Percentiles rank a stretch among this genome's conserved stretches.
Evolutionary conservation across 92 coral and sea anemone species (phyloP).

Genomic region (Porites rus): DNA sequence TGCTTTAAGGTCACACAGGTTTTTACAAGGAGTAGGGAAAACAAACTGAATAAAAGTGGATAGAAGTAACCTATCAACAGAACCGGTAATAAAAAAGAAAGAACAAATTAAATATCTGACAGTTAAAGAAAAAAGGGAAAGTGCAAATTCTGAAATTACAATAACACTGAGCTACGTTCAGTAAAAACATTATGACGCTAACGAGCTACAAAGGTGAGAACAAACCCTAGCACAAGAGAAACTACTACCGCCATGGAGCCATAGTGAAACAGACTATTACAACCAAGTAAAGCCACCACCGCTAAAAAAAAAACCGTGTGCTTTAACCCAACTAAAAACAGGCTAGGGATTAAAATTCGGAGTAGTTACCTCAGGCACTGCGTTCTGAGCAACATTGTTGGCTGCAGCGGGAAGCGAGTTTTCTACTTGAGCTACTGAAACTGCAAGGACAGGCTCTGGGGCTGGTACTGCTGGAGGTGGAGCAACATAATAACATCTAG

Average conservation of each 20-base stretch:
- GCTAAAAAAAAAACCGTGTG: too few species aligned
- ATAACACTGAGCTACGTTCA: too few species aligned
- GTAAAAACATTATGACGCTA: neutral
- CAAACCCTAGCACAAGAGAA: neutral
- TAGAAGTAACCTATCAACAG: neutral
- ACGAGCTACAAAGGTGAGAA: neutral
- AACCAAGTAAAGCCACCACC: too few species aligned
- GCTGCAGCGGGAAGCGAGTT: slow-evolving; percentile 14
- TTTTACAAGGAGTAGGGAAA: too few species aligned
- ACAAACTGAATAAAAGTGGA: too few species aligned
- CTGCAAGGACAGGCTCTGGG: slow-evolving; percentile 1
- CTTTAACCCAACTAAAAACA: too few species aligned
- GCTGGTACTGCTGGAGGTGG: neutral
- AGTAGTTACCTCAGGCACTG: neutral
- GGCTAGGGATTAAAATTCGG: neutral
- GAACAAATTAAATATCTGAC: too few species aligned
- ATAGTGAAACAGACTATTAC: neutral
- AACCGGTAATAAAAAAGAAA: too few species aligned
- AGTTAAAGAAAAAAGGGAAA: too few species aligned
- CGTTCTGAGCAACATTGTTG: slow-evolving; percentile 9
- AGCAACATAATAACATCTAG: slow-evolving; percentile 8
- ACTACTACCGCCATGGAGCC: neutral
- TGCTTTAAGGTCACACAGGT: neutral
- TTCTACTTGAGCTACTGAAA: slow-evolving; percentile 19
- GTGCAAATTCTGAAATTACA: too few species aligned